Evolutionary conservation across 2,888 invertebrate genomes (phyloP).

Genomic region (Troides oblongomaculatus): DNA sequence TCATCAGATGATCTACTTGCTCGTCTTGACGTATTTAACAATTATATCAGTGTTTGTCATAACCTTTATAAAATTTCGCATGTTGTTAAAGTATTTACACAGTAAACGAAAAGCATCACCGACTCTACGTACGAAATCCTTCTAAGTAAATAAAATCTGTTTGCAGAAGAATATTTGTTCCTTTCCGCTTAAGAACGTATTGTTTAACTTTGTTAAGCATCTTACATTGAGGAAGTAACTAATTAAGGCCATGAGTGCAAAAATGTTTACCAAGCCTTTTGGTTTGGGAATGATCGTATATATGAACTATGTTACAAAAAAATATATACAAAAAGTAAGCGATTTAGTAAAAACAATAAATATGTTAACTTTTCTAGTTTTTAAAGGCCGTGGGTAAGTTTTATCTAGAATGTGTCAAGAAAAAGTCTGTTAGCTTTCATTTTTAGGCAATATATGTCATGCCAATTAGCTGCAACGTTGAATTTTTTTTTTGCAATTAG

Average conservation of each 20-base stretch:
- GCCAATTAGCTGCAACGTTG: slow-evolving; percentile 34
- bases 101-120: slow-evolving; percentile 14
- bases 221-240: slow-evolving; percentile 25
- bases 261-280: slow-evolving; percentile 8
- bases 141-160: slow-evolving; percentile 25
- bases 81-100: not conserved
- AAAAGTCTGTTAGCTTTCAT: slow-evolving; percentile 36
- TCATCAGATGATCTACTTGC: no score
- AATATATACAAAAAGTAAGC: no score
- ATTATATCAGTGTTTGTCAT: not conserved
- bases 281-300: not conserved
- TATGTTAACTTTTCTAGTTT: not conserved
- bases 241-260: slow-evolving; percentile 27
- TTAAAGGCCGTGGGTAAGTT: slow-evolving; percentile 29
- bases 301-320: not conserved
- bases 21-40: not conserved
- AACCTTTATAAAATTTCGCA: not conserved
- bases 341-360: no score
- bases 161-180: slow-evolving; percentile 44
- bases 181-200: slow-evolving; percentile 29
- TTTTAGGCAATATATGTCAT: slow-evolving; percentile 31
- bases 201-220: slow-evolving; percentile 23
- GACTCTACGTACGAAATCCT: slow-evolving; percentile 22
- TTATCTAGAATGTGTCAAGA: slow-evolving; percentile 34
- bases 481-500: slow-evolving; percentile 22